A percentile compares a stretch with the other conserved stretches of the same genome.
Conservation (phyloP, 2,888 invertebrate species). For the Nephrocerus scutellatus region DNA sequence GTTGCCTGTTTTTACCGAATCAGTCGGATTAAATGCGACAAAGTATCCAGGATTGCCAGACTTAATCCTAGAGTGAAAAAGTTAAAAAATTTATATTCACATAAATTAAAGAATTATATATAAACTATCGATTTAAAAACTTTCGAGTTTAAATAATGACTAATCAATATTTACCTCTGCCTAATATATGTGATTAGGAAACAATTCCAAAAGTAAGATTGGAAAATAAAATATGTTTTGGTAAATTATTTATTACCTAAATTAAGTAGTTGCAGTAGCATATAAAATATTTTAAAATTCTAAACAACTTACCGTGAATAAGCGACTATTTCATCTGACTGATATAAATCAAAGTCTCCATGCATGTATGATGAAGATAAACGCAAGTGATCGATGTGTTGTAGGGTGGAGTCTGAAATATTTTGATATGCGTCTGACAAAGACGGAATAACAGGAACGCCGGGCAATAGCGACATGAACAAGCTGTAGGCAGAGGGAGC, state of each 20-base stretch:
- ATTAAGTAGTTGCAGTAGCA: neutral
- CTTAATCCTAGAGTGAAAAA: conserved; percentile 53
- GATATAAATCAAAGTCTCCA: conserved; percentile 50
- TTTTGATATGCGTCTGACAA: conserved; percentile 26
- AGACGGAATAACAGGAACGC: conserved; percentile 59
- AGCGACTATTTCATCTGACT: conserved; percentile 53
- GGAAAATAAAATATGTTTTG: conserved; percentile 1
- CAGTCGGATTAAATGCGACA: conserved; percentile 62
- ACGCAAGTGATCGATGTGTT: conserved; percentile 46
- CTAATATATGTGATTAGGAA: neutral
- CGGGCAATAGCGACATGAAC: conserved; percentile 71
- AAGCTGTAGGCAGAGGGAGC: conserved; percentile 52
- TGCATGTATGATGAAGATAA: conserved; percentile 58
- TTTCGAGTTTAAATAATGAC: no score
- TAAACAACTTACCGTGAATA: conserved; percentile 58
- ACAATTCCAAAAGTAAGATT: neutral
- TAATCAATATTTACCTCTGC: no score
- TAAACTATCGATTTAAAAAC: neutral
- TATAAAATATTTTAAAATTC: neutral
- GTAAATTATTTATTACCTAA: conserved; percentile 1
- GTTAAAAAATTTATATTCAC: conserved; percentile 6
- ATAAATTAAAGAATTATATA: neutral
- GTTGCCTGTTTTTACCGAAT: conserved; percentile 50
- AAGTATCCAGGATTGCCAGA: conserved; percentile 69
- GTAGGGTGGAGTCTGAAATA: conserved; percentile 25